Percentiles rank a stretch among this genome's conserved stretches.
These are phyloP conservation scores for Agapornis canus DNA, from an alignment of 2,797 vertebrate species.

Conservation along the genomic window DNA sequence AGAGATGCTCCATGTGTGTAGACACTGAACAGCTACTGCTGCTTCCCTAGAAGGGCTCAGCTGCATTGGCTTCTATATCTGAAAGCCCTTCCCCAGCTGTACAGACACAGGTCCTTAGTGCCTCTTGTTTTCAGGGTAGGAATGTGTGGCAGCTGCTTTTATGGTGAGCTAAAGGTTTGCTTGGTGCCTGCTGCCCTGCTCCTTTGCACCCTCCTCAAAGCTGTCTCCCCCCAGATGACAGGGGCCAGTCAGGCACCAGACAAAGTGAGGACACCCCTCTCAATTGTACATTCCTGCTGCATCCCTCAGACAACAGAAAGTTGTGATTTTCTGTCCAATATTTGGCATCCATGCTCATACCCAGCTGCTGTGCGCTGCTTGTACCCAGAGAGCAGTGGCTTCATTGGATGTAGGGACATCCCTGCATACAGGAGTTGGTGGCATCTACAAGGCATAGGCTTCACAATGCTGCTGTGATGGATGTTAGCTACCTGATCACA, in stretches of 20 bases:
- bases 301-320: not conserved
- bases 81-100: not conserved
- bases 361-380: not conserved
- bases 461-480: rapidly evolving
- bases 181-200: not conserved
- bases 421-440: not conserved
- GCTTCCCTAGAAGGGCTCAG: not conserved
- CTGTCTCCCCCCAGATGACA: rapidly evolving
- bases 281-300: not conserved
- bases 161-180: not conserved
- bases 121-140: not conserved
- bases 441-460: not conserved
- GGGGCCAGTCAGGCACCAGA: not conserved
- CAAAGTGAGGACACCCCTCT: not conserved
- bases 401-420: rapidly evolving
- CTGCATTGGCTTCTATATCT: not conserved
- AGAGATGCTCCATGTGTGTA: not conserved
- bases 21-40: rapidly evolving
- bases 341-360: not conserved
- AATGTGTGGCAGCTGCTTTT: not conserved
- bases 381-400: not conserved
- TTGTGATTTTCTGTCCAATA: rapidly evolving
- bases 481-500: not conserved
- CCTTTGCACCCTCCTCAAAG: not conserved
- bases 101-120: not conserved